Conservation (phyloP, 1,140 invertebrate species). For the Apis cerana region DNA sequence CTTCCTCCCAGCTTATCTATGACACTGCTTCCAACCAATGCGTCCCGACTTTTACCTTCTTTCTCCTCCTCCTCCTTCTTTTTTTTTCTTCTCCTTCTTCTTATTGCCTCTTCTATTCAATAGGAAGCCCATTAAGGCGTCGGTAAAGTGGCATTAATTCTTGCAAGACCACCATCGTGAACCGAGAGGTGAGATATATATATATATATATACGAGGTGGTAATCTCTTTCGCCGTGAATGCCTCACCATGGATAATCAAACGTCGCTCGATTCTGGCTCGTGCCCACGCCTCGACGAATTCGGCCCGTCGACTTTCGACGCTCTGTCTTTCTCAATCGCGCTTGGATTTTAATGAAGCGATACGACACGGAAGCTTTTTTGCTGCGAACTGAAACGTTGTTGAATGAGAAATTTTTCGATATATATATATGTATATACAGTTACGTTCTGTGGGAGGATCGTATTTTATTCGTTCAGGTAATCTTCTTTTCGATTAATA, state of each 20-base stretch:
- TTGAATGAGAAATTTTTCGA: too few relatives aligned
- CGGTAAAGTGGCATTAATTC: conserved; percentile 73
- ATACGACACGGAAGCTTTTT: conserved; percentile 27
- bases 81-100: not conserved
- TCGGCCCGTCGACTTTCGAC: conserved; percentile 29
- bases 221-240: conserved; percentile 58
- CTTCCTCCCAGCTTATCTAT: not conserved
- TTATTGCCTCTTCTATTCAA: conserved; percentile 20
- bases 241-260: conserved; percentile 49
- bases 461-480: too few relatives aligned
- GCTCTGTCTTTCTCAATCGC: conserved; percentile 29
- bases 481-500: too few relatives aligned
- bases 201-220: conserved; percentile 31
- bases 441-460: not conserved
- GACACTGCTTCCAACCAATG: not conserved
- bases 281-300: conserved; percentile 55
- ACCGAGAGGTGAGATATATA: conserved; percentile 39
- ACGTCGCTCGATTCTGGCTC: conserved; percentile 46
- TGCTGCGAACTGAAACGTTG: too few relatives aligned
- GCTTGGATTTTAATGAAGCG: conserved; percentile 41
- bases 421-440: too few relatives aligned
- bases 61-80: not conserved
- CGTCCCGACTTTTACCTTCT: not conserved
- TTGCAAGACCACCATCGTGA: conserved; percentile 68
- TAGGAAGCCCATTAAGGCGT: conserved; percentile 63